Evolutionary conservation across 2,113 vertebrate species (phyloP), one percentile per base, ranked within the genome.

Genomic region (Tretioscincus oriximinensis): DNA sequence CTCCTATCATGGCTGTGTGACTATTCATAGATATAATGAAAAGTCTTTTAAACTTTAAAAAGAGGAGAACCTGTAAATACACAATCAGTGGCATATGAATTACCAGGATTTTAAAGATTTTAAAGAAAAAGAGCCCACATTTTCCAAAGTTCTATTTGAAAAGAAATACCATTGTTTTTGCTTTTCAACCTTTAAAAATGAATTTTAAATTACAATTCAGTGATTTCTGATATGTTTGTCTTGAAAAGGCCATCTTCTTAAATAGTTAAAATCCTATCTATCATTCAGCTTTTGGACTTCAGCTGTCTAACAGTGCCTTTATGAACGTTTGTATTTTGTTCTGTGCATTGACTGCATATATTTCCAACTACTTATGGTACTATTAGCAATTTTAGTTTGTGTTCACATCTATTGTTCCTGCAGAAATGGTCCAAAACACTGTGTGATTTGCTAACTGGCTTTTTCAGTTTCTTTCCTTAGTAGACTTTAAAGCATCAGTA

Each of bases 1-100:
- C 91, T 99, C 97, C 0, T 99, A 99, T 81, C 98, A 99, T 0
- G 98, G 98, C 92, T 99, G 98, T 81, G 98, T 99, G 81, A 99
- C 98, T 78, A 98, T 99, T 86, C 98, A 99, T 87, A 97, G 98
- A 92, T 99, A 97, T 89, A 99, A 97, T 69, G 98, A 99, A 87
- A 99, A 98, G 88, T 95, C 96, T 94, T 97, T 96, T 92, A 98
- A 93, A 92, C 93, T 95, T 58, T 99, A 93, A 96, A 68, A 41
- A 89, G 80, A 51, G 90, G 71, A 87, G 58, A 82, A 69, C 85
- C 77, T 81, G 83, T 88, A 78, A 69, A 84, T 88, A 87, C 65
- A 66, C 90, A 91, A 90, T 87, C 79, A 75, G 84, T 84, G 82
- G 78, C 81, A 82, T 77, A 28, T 84, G 85, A 58, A 86, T 87